Evolutionary conservation across 2,113 vertebrate genomes (phyloP).

Genomic region (Antechinus flavipes): DNA sequence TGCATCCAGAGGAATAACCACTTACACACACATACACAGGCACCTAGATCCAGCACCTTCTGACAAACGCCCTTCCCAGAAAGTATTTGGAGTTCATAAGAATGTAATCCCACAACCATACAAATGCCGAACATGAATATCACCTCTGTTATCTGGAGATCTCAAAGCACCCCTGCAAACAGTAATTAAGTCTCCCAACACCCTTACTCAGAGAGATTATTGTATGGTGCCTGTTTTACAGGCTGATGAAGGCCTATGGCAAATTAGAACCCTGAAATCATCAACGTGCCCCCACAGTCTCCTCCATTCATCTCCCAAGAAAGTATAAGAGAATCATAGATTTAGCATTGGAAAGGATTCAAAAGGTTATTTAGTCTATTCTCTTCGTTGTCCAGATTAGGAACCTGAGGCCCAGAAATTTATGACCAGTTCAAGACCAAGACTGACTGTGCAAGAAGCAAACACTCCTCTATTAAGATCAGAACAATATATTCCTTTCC

Average conservation of each 20-base stretch:
- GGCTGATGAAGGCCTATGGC: background rate
- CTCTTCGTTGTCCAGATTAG: background rate
- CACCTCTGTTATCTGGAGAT: background rate
- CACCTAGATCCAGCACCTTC: background rate
- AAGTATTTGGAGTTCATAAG: background rate
- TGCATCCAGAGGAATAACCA: background rate
- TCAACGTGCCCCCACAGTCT: background rate
- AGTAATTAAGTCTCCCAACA: conserved; percentile 4
- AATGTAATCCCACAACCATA: background rate
- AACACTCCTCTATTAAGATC: background rate
- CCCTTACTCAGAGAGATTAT: background rate
- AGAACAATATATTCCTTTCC: background rate
- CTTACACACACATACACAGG: background rate
- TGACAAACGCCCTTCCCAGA: background rate
- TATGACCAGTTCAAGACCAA: background rate
- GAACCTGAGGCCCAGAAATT: background rate
- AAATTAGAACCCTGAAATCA: background rate
- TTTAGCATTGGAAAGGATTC: background rate
- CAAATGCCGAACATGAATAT: background rate
- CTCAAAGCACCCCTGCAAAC: background rate
- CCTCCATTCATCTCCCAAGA: background rate
- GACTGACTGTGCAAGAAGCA: no score
- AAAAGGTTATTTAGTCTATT: background rate
- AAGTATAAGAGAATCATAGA: background rate
- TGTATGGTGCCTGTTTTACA: background rate